phyloP scores from a whole-genome alignment of 2,113 vertebrate species.

The Trachemys scripta region DNA sequence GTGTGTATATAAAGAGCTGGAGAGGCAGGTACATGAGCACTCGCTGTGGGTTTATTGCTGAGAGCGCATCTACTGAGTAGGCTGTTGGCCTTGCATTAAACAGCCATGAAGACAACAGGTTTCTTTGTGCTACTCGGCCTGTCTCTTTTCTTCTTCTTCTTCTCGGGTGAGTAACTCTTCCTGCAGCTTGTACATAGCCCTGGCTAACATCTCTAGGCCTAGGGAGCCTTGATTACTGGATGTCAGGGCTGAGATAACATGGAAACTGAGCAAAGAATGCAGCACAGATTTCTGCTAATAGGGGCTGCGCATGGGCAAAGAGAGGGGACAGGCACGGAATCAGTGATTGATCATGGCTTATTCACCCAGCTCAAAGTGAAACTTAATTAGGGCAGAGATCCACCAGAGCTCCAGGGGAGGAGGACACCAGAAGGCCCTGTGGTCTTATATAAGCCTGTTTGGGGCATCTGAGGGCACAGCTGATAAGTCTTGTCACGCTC shows the following conservation, averaged over 20 bases:
- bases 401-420: constrained; percentile 13
- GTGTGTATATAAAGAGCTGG: constrained; percentile 59
- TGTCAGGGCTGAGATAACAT: constrained; percentile 40
- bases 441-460: constrained; percentile 34
- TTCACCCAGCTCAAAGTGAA: constrained; percentile 68
- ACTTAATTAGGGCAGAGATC: constrained; percentile 64
- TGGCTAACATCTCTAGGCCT: constrained; percentile 2
- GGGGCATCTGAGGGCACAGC: constrained; percentile 36
- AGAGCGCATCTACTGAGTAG: constrained; percentile 6
- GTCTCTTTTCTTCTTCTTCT: constrained; percentile 76
- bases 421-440: constrained; percentile 46
- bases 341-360: constrained; percentile 70
- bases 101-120: constrained; percentile 75
- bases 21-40: constrained; percentile 40
- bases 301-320: constrained; percentile 37
- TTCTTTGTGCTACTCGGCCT: constrained; percentile 78
- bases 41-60: constrained; percentile 43
- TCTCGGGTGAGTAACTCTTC: constrained; percentile 76
- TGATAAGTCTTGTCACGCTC: background rate
- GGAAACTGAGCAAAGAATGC: constrained; percentile 47
- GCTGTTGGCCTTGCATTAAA: constrained; percentile 54
- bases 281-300: background rate
- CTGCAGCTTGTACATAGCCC: background rate
- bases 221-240: background rate
- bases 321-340: constrained; percentile 65